Base-by-base conservation (phyloP, 2,797 vertebrate species). In the Dallia pectoralis region DNA sequence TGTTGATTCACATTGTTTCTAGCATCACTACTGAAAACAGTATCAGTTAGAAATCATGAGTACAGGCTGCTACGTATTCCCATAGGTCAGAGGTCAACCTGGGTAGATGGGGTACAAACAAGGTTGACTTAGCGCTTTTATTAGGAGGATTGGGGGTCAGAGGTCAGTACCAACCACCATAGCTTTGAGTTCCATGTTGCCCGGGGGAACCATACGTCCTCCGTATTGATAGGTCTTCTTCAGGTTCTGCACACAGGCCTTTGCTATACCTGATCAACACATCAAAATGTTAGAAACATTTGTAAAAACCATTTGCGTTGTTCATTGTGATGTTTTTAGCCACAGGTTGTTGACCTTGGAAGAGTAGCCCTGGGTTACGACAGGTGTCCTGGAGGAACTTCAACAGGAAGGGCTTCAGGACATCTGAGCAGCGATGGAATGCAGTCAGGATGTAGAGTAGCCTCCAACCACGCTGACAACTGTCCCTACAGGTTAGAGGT, bases 261-360 rank as follows among this genome's bases (percentile, higher is more conserved):
- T 99, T 71, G 97, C 94, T 0, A 99, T 97, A 29, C 98, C 98
- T 99, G 33, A 15, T n/a, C 1, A 51, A 62, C 25, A 22, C 51
- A 33, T n/a, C n/a, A n/a, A n/a, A n/a, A n/a, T n/a, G n/a, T n/a
- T n/a, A n/a, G n/a, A n/a, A n/a, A n/a, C n/a, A n/a, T n/a, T n/a
- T n/a, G n/a, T n/a, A n/a, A n/a, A n/a, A n/a, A n/a, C n/a, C n/a
- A n/a, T n/a, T n/a, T n/a, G n/a, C n/a, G n/a, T n/a, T n/a, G n/a
- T n/a, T n/a, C n/a, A n/a, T n/a, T n/a, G n/a, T n/a, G n/a, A n/a
- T n/a, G n/a, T n/a, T n/a, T n/a, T n/a, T n/a, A n/a, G n/a, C n/a
- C n/a, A n/a, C n/a, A n/a, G n/a, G n/a, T n/a, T n/a, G n/a, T n/a
- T 80, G 83, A 98, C 98, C 98, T 2, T 98, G 97, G 87, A 96